Evolutionary conservation across 2,888 invertebrate species (phyloP).

Genomic region (Protula sp.): DNA sequence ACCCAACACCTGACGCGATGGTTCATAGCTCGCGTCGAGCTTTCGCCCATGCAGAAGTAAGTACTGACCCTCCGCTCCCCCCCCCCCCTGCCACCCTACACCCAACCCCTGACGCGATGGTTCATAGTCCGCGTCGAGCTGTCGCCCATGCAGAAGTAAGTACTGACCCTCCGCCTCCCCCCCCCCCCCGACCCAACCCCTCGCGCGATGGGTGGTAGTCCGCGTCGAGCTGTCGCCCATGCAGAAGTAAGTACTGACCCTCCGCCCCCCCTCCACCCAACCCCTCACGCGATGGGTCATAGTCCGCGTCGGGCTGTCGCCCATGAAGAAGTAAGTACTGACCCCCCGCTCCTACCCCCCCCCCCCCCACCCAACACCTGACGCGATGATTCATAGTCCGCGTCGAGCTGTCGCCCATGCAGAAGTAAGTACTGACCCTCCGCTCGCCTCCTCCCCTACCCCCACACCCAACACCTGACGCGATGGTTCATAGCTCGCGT

Average conservation of each 20-base stretch:
- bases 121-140: conserved; percentile 29
- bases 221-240: conserved; percentile 26
- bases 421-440: conserved; percentile 28
- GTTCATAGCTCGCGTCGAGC: conserved; percentile 27
- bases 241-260: conserved; percentile 27
- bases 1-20: no score
- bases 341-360: no score
- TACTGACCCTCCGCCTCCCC: no score
- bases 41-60: conserved; percentile 28
- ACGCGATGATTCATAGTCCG: conserved; percentile 28
- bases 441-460: background rate
- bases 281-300: no score
- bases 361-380: no score
- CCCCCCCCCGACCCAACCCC: conserved; percentile 13
- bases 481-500: conserved; percentile 27
- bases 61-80: no score
- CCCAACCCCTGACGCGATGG: no score
- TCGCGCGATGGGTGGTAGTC: conserved; percentile 27
- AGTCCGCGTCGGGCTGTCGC: conserved; percentile 25
- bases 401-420: conserved; percentile 26
- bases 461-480: no score
- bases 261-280: no score
- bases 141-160: conserved; percentile 27
- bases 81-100: no score
- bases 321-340: conserved; percentile 28